Evolutionary conservation across 2,797 vertebrate species (phyloP).

Genomic region (Fistularia tabacaria): DNA sequence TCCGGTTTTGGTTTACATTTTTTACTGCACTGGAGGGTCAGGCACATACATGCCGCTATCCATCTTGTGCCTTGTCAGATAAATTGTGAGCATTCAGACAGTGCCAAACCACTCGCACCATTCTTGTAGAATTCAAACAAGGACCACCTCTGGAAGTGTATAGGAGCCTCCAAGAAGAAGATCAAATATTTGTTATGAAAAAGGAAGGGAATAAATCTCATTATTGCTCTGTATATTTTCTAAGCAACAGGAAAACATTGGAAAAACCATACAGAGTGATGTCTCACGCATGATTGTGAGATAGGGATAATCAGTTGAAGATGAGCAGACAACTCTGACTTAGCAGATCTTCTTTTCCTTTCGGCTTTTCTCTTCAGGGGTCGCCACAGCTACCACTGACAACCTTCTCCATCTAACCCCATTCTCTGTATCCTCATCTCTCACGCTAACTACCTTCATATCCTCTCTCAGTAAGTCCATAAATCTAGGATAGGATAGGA

Average conservation of each 20-base stretch:
- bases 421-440: no score
- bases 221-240: conserved; percentile 54
- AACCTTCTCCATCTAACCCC: no score
- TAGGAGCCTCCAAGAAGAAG: conserved; percentile 28
- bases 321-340: conserved; percentile 6
- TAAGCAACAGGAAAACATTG: conserved; percentile 50
- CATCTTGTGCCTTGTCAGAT: conserved; percentile 25
- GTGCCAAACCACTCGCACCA: conserved; percentile 45
- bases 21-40: conserved; percentile 32
- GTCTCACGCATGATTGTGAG: conserved; percentile 25
- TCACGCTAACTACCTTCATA: no score
- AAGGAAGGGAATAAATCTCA: conserved; percentile 52
- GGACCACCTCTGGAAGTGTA: no score
- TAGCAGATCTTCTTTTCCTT: no score
- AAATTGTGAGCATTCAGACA: conserved; percentile 38
- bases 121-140: conserved; percentile 31
- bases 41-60: conserved; percentile 35
- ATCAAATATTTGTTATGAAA: conserved; percentile 48
- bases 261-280: conserved; percentile 19
- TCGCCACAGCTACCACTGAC: no score
- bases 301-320: conserved; percentile 23
- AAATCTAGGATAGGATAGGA: no score
- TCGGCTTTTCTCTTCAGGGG: no score
- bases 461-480: no score
- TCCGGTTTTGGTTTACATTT: no score